Evolutionary conservation across 2,888 invertebrate species (phyloP).

Genomic region (Eristalis pertinax): DNA sequence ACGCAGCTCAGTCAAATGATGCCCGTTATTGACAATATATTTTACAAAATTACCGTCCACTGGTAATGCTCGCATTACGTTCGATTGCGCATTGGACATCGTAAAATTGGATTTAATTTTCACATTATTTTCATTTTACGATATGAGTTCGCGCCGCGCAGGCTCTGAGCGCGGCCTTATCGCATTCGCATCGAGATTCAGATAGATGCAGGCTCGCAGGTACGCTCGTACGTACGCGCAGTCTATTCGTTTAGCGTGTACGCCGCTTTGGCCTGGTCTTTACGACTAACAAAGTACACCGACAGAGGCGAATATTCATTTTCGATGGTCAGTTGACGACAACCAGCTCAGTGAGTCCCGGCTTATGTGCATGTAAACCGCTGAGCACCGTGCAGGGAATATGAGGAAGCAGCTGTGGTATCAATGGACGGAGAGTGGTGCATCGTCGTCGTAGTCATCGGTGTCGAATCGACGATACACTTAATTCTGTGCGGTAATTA

Average conservation of each 20-base stretch:
- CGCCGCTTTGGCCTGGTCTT: constrained; percentile 22
- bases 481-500: constrained; percentile 65
- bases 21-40: constrained; percentile 67
- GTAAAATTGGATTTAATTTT: constrained; percentile 71
- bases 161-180: constrained; percentile 39
- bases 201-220: constrained; percentile 38
- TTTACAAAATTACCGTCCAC: constrained; percentile 64
- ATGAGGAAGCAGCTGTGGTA: constrained; percentile 41
- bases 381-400: constrained; percentile 21
- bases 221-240: constrained; percentile 14
- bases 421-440: constrained; percentile 13
- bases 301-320: constrained; percentile 59
- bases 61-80: constrained; percentile 67
- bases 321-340: constrained; percentile 65
- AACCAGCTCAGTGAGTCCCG: constrained; percentile 32
- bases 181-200: constrained; percentile 53
- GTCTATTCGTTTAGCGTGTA: constrained; percentile 22
- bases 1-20: constrained; percentile 61
- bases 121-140: constrained; percentile 72
- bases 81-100: constrained; percentile 67
- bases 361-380: constrained; percentile 22
- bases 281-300: constrained; percentile 56
- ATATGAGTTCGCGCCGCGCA: constrained; percentile 60
- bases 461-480: constrained; percentile 41
- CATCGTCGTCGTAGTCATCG: constrained; percentile 15